Percentiles rank a stretch among this genome's conserved stretches.
phyloP scores from a whole-genome alignment of 2,888 invertebrate genomes.

The Tetragonula carbonaria region DNA sequence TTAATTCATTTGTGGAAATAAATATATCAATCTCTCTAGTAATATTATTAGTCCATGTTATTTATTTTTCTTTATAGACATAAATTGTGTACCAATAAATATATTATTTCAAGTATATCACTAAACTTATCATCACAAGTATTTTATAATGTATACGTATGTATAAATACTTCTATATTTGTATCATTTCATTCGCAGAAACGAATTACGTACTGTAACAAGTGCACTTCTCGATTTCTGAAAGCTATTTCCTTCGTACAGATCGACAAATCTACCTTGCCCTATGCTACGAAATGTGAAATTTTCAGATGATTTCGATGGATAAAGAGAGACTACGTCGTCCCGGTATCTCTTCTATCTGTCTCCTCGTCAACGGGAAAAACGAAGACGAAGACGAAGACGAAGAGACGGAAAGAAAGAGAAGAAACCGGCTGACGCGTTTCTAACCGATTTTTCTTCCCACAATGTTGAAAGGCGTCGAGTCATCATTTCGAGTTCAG shows the following conservation, averaged over 20 bases:
- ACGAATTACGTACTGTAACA: too few relatives aligned
- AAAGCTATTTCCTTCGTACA: background rate
- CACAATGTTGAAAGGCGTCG: slow-evolving; percentile 83
- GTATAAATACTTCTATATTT: too few relatives aligned
- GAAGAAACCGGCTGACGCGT: slow-evolving; percentile 71
- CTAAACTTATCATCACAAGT: too few relatives aligned
- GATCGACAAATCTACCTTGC: background rate
- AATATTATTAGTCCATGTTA: too few relatives aligned
- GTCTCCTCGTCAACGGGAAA: slow-evolving; percentile 37
- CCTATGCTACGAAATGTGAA: background rate
- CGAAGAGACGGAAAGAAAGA: slow-evolving; percentile 58
- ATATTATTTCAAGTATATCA: too few relatives aligned
- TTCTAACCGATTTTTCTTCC: slow-evolving; percentile 79
- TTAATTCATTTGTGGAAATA: too few relatives aligned
- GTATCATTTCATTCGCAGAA: too few relatives aligned
- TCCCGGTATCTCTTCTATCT: slow-evolving; percentile 35
- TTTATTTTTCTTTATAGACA: too few relatives aligned
- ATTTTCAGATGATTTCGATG: background rate
- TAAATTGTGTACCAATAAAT: too few relatives aligned
- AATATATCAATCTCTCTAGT: too few relatives aligned
- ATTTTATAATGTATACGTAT: too few relatives aligned
- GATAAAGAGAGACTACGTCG: slow-evolving; percentile 6
- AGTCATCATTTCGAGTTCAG: slow-evolving; percentile 82
- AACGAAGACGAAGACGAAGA: slow-evolving; percentile 30
- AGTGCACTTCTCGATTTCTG: too few relatives aligned